Conservation (phyloP, 2,797 vertebrate species). For the Pangasius larnaudii region DNA sequence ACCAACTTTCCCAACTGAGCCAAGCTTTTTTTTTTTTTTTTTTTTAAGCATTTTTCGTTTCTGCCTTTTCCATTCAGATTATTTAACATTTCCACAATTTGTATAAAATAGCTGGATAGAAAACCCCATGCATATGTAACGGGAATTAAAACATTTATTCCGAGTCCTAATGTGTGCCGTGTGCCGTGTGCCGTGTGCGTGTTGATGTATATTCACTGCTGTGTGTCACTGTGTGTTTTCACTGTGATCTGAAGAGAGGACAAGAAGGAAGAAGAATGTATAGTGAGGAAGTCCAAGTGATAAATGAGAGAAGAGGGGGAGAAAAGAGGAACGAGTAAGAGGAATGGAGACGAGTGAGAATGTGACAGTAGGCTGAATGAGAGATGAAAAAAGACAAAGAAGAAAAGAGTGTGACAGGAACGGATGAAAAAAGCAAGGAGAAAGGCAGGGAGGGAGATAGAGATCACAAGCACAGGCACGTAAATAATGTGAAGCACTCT, state of each 20-base stretch:
- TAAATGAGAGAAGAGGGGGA: slow-evolving; percentile 26
- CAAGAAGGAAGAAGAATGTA: slow-evolving; percentile 1
- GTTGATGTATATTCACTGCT: neutral
- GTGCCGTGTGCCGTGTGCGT: neutral
- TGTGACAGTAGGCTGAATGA: slow-evolving; percentile 22
- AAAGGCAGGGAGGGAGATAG: slow-evolving; percentile 23
- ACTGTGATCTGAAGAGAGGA: neutral
- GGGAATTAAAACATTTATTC: neutral
- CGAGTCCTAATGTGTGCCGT: neutral
- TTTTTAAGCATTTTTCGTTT: neutral
- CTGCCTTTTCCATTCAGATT: neutral
- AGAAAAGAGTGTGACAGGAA: slow-evolving; percentile 29
- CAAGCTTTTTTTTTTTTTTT: neutral
- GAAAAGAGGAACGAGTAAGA: neutral
- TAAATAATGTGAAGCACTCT: slow-evolving; percentile 82
- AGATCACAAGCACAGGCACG: slow-evolving; percentile 76
- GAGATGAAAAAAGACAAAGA: slow-evolving; percentile 17
- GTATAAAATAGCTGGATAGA: neutral
- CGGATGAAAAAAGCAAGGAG: slow-evolving; percentile 14
- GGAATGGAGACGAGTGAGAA: slow-evolving; percentile 25
- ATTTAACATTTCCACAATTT: neutral
- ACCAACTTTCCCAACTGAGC: neutral
- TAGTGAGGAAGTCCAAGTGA: slow-evolving; percentile 8
- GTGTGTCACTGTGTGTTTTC: slow-evolving; percentile 1
- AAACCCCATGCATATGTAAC: too few species aligned